A percentile compares a stretch with the other conserved stretches of the same genome.
These are phyloP conservation scores for Deroplatys truncata DNA, from an alignment of 2,888 invertebrate genomes.

Conservation along the genomic window DNA sequence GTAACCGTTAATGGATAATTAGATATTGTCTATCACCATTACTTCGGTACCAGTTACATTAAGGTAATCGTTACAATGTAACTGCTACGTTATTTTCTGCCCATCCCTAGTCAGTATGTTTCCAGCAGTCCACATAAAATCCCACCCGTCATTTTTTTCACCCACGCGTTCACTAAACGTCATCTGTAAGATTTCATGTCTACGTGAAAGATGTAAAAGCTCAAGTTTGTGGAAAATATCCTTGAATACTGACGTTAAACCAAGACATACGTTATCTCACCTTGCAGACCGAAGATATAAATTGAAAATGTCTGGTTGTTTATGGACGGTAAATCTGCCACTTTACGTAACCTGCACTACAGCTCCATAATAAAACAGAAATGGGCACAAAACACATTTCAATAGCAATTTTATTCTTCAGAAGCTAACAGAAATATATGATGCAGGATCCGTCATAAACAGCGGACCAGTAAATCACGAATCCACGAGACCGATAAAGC, in stretches of 20 bases:
- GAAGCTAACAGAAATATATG: neutral
- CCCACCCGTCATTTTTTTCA: neutral
- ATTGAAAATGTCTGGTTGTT: neutral
- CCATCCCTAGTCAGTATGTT: too few relatives aligned
- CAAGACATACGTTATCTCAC: neutral
- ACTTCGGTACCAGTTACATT: too few relatives aligned
- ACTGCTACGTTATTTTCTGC: too few relatives aligned
- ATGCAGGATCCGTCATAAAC: neutral
- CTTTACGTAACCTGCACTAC: neutral
- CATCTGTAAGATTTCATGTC: too few relatives aligned
- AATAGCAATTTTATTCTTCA: neutral
- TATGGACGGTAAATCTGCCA: neutral
- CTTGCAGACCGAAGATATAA: too few relatives aligned
- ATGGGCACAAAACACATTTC: neutral
- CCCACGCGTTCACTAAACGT: neutral
- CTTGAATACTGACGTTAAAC: neutral
- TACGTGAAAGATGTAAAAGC: too few relatives aligned
- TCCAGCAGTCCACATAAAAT: neutral
- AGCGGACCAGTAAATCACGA: neutral
- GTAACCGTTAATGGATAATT: too few relatives aligned
- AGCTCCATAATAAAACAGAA: neutral
- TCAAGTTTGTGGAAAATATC: too few relatives aligned
- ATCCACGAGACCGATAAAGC: neutral
- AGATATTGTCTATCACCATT: too few relatives aligned
- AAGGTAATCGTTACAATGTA: too few relatives aligned